Base-by-base conservation (phyloP, 37 sponge, comb jelly and placozoan species). In the Ephydatia muelleri region DNA sequence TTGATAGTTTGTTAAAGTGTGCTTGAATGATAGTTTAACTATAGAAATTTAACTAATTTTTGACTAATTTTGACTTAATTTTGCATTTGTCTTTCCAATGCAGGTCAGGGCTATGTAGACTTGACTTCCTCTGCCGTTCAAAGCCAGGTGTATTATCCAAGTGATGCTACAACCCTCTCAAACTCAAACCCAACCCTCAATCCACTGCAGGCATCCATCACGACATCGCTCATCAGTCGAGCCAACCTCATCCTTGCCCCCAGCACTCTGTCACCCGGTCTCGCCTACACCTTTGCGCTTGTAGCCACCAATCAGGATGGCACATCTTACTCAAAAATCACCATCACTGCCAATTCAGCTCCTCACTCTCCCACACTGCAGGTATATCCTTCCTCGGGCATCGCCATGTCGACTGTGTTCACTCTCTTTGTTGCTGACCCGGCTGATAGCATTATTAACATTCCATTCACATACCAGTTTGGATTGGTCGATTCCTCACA, bases 391-490 rank as follows among this genome's bases (percentile, higher is more conserved):
- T 3, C 86, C 32, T 76, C 80, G 9, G 95, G 92, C 22, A 75
- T 74, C 25, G 76, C 92, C 12, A 43, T 91, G 68, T 36, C 68
- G 26, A 91, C 95, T 27, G 21, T 70, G 28, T 91, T 88, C 37
- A 47, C 76, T 5, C 28, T 94, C 47, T 65, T 19, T 19, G 86
- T 84, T 0, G 27, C 36, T 26, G 72, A 86, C 22, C 34, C 71
- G 8, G 34, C 71, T 65, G 91, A 72, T 43, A 26, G 34, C 2
- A 16, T 72, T 26, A 2, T 5, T 12, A 85, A 90, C 47, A 6
- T 32, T 26, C 92, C 92, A 16, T 80, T 91, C 23, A 57, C 66
- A 0, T 91, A 86, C 73, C 86, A 82, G 74, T 94, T 82, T 88
- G 95, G 95, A n/a, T 2, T 92, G 2, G 9, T 83, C 35, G 27